Evolutionary conservation across 2,113 vertebrate species (phyloP), one percentile per base, ranked within the genome.

Genomic region (Halichoerus grypus): DNA sequence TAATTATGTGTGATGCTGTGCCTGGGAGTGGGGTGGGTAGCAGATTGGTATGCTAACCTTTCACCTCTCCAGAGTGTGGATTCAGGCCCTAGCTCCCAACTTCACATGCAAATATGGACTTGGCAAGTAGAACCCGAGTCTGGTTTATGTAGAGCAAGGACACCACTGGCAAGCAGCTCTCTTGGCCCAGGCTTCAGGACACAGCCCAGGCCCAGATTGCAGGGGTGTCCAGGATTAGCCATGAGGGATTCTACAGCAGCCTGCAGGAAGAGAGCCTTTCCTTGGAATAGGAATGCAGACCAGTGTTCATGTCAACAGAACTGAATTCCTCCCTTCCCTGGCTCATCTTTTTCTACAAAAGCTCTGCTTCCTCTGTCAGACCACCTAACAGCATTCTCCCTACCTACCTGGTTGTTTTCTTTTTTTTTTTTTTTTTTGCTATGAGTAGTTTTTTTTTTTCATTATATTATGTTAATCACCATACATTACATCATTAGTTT

Each of bases 101-200:
- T 51, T 36, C 26, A 87, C 51, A 53, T 14, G 7, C 31, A 65
- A 65, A 71, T 55, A 67, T 42, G 65, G 36, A 26, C 72, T 85
- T 87, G 91, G 91, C 79, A 90, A 61, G 24, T 76, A 81, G 51
- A 89, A 24, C 19, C 33, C 0, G 0, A 42, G 51, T 76, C 82
- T 88, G 79, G 63, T 94, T 96, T 81, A 59, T 53, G 22, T 31
- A 89, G 81, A 67, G 28, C 55, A 49, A 59, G 36, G 65, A 91
- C 80, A 39, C 31, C 53, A 49, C 51, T 49, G 88, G n/a, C 39
- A 83, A 84, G 31, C 5, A 8, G n/a, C 39, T 69, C 7, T 74
- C 5, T 92, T 79, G 49, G 61, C 49, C 36, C 7, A 12, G 9
- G 19, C 57, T 46, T 12, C 10, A 4, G 49, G 39, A 46, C 19